Percentiles rank a stretch among this genome's conserved stretches.
phyloP scores from a whole-genome alignment of 2,888 invertebrate species.

The Harmothoe impar region DNA sequence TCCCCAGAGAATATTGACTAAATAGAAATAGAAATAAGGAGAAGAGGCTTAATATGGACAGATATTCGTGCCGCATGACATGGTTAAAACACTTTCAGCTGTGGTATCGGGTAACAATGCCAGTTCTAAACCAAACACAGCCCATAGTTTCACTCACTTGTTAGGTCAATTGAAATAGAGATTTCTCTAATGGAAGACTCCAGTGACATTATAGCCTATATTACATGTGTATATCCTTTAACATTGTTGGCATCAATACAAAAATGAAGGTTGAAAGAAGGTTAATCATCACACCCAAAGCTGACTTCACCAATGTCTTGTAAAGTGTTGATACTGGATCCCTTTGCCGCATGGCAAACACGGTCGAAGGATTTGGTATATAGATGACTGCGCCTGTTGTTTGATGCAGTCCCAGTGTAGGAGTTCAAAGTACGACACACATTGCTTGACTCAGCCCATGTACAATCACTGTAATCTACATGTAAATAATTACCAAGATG shows the following conservation, averaged over 20 bases:
- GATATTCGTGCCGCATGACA: no score
- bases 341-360: background rate
- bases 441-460: background rate
- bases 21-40: no score
- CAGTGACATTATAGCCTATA: background rate
- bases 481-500: conserved; percentile 1
- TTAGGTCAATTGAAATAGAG: background rate
- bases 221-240: background rate
- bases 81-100: no score
- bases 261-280: background rate
- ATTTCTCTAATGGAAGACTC: background rate
- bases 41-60: no score
- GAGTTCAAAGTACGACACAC: background rate
- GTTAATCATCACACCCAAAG: conserved; percentile 5
- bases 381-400: background rate
- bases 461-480: conserved; percentile 41
- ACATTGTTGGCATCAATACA: conserved; percentile 9
- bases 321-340: background rate
- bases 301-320: conserved; percentile 17
- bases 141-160: background rate
- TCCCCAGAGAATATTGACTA: no score
- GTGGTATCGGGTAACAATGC: background rate
- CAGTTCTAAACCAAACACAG: background rate
- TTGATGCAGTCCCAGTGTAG: background rate
- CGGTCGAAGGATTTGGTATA: conserved; percentile 11